Conservation (phyloP, 53 echinoderm and acorn worm species). For the Henricia sp. region DNA sequence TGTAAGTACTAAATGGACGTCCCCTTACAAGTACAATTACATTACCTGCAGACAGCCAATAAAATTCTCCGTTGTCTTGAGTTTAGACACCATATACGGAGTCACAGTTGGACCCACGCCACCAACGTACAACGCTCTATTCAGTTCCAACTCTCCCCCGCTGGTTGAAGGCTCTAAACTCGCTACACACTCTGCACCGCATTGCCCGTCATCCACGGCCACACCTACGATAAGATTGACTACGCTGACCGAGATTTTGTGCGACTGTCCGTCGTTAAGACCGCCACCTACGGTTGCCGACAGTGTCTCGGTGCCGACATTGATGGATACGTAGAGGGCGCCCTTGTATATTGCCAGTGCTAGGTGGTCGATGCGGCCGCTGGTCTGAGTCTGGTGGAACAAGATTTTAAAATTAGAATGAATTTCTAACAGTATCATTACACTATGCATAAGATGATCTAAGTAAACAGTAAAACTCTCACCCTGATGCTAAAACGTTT, state of each 20-base stretch:
- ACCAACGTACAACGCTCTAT: slow-evolving; percentile 80
- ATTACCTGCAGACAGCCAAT: slow-evolving; percentile 93
- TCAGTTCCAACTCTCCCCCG: slow-evolving; percentile 80
- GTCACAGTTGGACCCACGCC: slow-evolving; percentile 82
- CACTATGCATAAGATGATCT: neutral
- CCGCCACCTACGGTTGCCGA: slow-evolving; percentile 47
- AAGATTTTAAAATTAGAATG: neutral
- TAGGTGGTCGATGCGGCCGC: slow-evolving; percentile 85
- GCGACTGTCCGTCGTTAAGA: slow-evolving; percentile 77
- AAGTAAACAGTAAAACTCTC: neutral
- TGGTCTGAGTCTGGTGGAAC: slow-evolving; percentile 65
- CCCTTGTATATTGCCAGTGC: slow-evolving; percentile 79
- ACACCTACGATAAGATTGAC: slow-evolving; percentile 58
- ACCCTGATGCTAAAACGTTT: neutral
- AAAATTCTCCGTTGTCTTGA: slow-evolving; percentile 78
- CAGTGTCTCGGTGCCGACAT: slow-evolving; percentile 78
- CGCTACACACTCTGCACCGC: slow-evolving; percentile 61
- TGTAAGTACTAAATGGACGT: no score
- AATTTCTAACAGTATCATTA: neutral
- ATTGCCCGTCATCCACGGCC: slow-evolving; percentile 82
- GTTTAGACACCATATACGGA: slow-evolving; percentile 86
- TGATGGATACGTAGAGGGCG: slow-evolving; percentile 68
- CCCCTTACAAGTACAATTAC: no score
- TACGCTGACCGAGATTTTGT: slow-evolving; percentile 72
- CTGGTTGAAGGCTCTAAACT: slow-evolving; percentile 53